A percentile compares a stretch with the other conserved stretches of the same genome.
Conservation (phyloP, 92 coral and sea anemone species). For the Siderastrea radians region DNA sequence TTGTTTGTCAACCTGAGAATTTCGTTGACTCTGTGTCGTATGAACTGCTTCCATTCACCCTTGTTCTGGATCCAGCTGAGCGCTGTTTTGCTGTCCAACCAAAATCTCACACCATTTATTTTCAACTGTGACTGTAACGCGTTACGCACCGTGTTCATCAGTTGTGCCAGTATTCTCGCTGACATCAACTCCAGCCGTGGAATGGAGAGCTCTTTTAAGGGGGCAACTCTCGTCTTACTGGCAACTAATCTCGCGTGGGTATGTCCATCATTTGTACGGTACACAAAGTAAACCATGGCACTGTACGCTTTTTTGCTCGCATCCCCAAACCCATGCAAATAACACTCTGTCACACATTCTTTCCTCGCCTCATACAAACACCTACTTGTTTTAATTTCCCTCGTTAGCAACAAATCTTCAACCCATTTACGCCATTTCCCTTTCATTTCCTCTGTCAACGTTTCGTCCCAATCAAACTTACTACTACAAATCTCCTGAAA, state of each 20-base stretch:
- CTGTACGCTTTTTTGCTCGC: no score
- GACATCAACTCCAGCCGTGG: not conserved
- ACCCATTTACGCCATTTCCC: conserved; percentile 32
- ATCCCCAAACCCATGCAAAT: no score
- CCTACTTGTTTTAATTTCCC: conserved; percentile 29
- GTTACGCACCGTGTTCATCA: not conserved
- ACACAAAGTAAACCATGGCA: no score
- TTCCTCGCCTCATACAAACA: conserved; percentile 48
- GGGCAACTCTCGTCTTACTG: conserved; percentile 35
- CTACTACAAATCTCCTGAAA: no score
- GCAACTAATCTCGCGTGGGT: conserved; percentile 19
- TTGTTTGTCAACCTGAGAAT: no score
- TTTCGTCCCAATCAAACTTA: no score
- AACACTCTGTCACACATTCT: conserved; percentile 38
- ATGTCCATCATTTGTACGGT: not conserved
- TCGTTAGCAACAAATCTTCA: conserved; percentile 37
- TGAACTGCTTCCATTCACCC: no score
- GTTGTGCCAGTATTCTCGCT: not conserved
- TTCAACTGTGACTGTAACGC: not conserved
- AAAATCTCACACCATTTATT: not conserved
- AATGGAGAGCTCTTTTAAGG: conserved; percentile 24
- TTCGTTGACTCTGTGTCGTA: no score
- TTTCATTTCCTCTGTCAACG: no score
- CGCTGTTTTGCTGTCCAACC: not conserved
- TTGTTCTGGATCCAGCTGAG: no score